Evolutionary conservation across 2,113 vertebrate genomes (phyloP).

Genomic region (Camelus dromedarius): DNA sequence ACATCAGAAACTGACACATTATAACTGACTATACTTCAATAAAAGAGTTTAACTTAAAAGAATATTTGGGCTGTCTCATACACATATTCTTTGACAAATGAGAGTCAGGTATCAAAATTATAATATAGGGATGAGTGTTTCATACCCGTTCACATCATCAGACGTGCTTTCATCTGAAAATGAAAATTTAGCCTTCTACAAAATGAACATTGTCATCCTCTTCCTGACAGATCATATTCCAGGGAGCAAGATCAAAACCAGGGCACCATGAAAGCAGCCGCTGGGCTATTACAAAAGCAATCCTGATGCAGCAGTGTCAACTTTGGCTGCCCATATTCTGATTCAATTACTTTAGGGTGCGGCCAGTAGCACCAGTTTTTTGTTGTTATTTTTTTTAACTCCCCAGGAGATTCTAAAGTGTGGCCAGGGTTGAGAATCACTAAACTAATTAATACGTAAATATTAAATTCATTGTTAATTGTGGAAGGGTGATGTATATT

Average conservation of each 20-base stretch:
- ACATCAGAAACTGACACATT: too few species aligned
- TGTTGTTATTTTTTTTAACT: background rate
- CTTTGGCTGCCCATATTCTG: background rate
- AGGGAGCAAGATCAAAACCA: slow-evolving; percentile 24
- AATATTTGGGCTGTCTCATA: background rate
- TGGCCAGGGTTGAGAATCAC: background rate
- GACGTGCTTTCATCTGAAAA: background rate
- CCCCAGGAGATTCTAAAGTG: background rate
- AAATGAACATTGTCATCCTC: background rate
- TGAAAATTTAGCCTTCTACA: slow-evolving; percentile 18
- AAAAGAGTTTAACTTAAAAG: too few species aligned
- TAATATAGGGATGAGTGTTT: background rate
- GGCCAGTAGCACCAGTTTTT: background rate
- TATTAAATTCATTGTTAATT: background rate
- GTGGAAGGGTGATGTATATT: background rate
- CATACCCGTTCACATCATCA: background rate
- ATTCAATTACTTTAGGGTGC: background rate
- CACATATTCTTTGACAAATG: background rate
- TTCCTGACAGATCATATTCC: slow-evolving; percentile 24
- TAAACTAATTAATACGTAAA: slow-evolving; percentile 21
- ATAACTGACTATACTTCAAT: too few species aligned
- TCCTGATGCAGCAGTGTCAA: background rate
- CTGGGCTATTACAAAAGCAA: background rate
- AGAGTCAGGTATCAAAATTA: slow-evolving; percentile 3
- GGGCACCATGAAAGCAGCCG: background rate